These are phyloP conservation scores for Sigmodon hispidus DNA, from an alignment of 2,113 vertebrate genomes.

Conservation along the genomic window DNA sequence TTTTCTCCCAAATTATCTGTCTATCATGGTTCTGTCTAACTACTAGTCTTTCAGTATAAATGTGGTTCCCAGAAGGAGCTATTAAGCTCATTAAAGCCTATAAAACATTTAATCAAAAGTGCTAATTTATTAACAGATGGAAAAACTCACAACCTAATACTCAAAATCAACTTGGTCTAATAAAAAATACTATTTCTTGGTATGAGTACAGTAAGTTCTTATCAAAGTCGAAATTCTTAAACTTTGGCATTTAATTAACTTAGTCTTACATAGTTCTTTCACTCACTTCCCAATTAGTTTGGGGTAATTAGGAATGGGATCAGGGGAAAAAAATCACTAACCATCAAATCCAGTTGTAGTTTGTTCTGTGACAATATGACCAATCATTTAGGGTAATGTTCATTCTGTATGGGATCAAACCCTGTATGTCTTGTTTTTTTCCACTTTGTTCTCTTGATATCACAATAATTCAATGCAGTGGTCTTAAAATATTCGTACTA, in stretches of 20 bases:
- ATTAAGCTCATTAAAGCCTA: neutral
- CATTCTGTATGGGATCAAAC: neutral
- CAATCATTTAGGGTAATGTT: neutral
- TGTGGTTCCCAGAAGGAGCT: neutral
- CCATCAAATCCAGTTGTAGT: neutral
- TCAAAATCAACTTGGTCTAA: neutral
- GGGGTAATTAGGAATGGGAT: neutral
- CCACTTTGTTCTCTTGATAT: neutral
- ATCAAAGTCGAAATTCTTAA: neutral
- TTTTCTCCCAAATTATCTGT: neutral
- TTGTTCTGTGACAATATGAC: neutral
- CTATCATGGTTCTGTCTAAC: neutral
- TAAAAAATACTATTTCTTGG: neutral
- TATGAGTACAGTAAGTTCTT: neutral
- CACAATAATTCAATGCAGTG: neutral
- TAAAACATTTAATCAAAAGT: neutral
- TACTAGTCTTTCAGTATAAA: neutral
- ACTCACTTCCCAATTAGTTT: neutral
- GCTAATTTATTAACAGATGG: neutral
- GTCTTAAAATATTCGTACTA: neutral
- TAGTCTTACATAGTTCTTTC: neutral
- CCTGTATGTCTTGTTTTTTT: neutral
- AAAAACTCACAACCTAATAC: neutral
- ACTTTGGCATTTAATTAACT: neutral
- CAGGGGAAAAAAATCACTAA: neutral